Evolutionary conservation across 2,113 vertebrate species (phyloP).

Genomic region (Callopanchax toddi): DNA sequence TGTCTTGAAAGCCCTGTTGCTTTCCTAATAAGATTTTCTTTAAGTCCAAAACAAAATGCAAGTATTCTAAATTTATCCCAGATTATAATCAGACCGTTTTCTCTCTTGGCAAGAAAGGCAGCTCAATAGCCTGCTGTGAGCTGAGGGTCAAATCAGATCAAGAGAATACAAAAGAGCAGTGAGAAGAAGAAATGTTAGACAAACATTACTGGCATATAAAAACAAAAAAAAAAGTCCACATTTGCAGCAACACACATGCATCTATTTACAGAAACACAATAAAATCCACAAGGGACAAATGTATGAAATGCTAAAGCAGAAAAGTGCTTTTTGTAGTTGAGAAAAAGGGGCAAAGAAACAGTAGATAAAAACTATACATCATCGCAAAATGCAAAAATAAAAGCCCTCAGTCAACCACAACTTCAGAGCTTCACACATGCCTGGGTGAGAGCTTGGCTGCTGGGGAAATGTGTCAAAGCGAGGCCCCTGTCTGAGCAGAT

Average conservation of each 20-base stretch:
- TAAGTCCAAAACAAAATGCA: constrained; percentile 48
- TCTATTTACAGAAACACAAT: constrained; percentile 8
- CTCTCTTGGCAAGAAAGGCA: constrained; percentile 43
- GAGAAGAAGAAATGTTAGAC: constrained; percentile 39
- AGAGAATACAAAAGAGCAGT: constrained; percentile 49
- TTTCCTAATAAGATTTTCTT: constrained; percentile 40
- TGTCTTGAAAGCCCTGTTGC: constrained; percentile 50
- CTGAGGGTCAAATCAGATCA: constrained; percentile 39
- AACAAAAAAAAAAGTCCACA: constrained; percentile 1
- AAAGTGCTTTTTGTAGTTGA: constrained; percentile 19
- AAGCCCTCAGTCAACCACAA: constrained; percentile 59
- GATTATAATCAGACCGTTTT: constrained; percentile 54
- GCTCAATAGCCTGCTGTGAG: constrained; percentile 60
- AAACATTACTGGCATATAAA: not conserved
- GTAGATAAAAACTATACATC: constrained; percentile 28
- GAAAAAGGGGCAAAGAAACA: constrained; percentile 23
- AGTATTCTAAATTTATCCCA: constrained; percentile 68
- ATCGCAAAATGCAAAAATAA: not conserved
- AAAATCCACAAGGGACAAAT: constrained; percentile 39
- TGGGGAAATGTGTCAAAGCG: constrained; percentile 58
- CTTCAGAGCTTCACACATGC: constrained; percentile 74
- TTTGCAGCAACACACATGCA: not conserved
- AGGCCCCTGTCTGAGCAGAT: constrained; percentile 75
- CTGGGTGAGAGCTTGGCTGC: constrained; percentile 59
- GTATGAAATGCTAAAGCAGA: constrained; percentile 37